A percentile compares a stretch with the other conserved stretches of the same genome.
These are phyloP conservation scores for Drosophila demipolita DNA, from an alignment of 2,888 invertebrate genomes.

Conservation along the genomic window DNA sequence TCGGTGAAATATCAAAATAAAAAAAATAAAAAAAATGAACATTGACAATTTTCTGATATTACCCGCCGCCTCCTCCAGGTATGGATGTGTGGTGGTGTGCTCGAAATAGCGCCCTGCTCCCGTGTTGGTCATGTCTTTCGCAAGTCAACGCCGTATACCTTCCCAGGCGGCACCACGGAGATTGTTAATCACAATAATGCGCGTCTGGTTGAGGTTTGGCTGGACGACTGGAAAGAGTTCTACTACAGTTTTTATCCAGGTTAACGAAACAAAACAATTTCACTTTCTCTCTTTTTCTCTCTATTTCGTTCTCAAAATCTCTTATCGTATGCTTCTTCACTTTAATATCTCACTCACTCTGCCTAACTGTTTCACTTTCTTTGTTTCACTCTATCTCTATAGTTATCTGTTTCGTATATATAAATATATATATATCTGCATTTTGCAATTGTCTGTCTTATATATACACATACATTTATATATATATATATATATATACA, in stretches of 20 bases:
- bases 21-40: neutral
- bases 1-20: neutral
- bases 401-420: conserved; percentile 57
- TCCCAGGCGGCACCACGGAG: conserved; percentile 98
- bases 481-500: conserved; percentile 38
- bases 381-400: conserved; percentile 32
- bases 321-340: conserved; percentile 68
- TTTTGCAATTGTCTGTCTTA: conserved; percentile 67
- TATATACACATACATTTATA: conserved; percentile 28
- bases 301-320: conserved; percentile 18
- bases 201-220: conserved; percentile 99
- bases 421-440: conserved; percentile 55
- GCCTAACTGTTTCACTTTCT: conserved; percentile 40
- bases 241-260: conserved; percentile 99
- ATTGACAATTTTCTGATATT: conserved; percentile 13
- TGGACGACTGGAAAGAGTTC: conserved; percentile 99
- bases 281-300: conserved; percentile 10
- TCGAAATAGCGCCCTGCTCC: conserved; percentile 97
- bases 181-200: conserved; percentile 99
- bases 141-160: conserved; percentile 98
- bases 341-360: conserved; percentile 36
- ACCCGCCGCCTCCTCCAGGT: conserved; percentile 87
- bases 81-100: conserved; percentile 98
- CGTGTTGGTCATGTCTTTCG: conserved; percentile 99
- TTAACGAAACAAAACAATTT: conserved; percentile 84